phyloP scores from a whole-genome alignment of 2,888 invertebrate species.

The Phrixothrix hirtus region DNA sequence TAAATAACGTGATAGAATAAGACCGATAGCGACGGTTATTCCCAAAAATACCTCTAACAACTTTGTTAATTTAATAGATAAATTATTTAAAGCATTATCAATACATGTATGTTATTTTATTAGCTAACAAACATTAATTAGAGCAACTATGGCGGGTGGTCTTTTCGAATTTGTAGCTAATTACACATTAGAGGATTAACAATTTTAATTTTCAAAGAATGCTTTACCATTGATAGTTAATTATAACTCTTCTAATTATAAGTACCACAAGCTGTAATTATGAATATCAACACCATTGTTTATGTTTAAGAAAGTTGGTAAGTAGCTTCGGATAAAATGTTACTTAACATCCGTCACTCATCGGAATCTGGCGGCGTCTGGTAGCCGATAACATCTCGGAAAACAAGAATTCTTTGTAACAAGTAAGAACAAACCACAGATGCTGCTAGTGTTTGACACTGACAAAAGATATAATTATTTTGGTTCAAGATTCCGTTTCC shows the following conservation, averaged over 20 bases:
- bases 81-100: slow-evolving; percentile 7
- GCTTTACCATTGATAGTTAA: too few relatives aligned
- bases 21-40: slow-evolving; percentile 14
- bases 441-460: slow-evolving; percentile 17
- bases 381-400: slow-evolving; percentile 25
- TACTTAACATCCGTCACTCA: slow-evolving; percentile 25
- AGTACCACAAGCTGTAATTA: neutral
- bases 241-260: slow-evolving; percentile 4
- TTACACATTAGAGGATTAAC: too few relatives aligned
- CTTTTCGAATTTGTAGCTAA: neutral
- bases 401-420: slow-evolving; percentile 28
- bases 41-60: slow-evolving; percentile 9
- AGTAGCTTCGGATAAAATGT: slow-evolving; percentile 16
- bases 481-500: slow-evolving; percentile 2
- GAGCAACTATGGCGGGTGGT: slow-evolving; percentile 10
- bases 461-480: slow-evolving; percentile 28
- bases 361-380: slow-evolving; percentile 24
- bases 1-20: slow-evolving; percentile 10
- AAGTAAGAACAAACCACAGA: slow-evolving; percentile 16
- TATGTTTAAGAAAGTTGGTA: slow-evolving; percentile 11
- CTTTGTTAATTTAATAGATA: slow-evolving; percentile 15
- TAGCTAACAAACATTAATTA: slow-evolving; percentile 17
- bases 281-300: slow-evolving; percentile 7
- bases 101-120: slow-evolving; percentile 4
- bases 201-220: too few relatives aligned